These are phyloP conservation scores for Heliconius ismenius DNA, from an alignment of 2,888 invertebrate genomes.

Conservation along the genomic window DNA sequence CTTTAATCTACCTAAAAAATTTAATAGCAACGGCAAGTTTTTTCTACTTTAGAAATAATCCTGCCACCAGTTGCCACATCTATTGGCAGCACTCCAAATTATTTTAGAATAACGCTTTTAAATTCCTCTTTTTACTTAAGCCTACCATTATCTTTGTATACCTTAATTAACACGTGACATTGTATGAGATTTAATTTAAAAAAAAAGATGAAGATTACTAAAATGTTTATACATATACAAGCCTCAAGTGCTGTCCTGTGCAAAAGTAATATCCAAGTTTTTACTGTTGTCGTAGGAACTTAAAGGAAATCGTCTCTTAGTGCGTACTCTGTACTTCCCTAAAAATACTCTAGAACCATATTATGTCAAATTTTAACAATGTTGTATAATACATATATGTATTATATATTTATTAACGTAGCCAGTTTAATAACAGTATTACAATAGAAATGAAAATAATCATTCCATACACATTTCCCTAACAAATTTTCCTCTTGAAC, in stretches of 20 bases:
- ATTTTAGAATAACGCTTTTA: slow-evolving; percentile 72
- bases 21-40: neutral
- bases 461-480: neutral
- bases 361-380: too few relatives aligned
- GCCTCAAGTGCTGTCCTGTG: too few relatives aligned
- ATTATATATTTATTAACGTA: neutral
- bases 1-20: neutral
- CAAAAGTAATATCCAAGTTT: too few relatives aligned
- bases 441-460: neutral
- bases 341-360: too few relatives aligned
- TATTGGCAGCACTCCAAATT: slow-evolving; percentile 73
- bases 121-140: slow-evolving; percentile 47
- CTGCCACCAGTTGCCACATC: slow-evolving; percentile 75
- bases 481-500: slow-evolving; percentile 8
- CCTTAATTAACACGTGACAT: neutral
- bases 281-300: too few relatives aligned
- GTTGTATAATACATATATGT: neutral
- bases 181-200: neutral
- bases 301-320: too few relatives aligned
- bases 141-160: neutral
- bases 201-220: too few relatives aligned
- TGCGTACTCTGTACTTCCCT: too few relatives aligned
- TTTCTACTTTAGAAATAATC: slow-evolving; percentile 47
- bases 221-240: too few relatives aligned
- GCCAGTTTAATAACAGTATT: neutral